Base-by-base conservation (phyloP, 2,888 invertebrate genomes). In the Phengaris arion region DNA sequence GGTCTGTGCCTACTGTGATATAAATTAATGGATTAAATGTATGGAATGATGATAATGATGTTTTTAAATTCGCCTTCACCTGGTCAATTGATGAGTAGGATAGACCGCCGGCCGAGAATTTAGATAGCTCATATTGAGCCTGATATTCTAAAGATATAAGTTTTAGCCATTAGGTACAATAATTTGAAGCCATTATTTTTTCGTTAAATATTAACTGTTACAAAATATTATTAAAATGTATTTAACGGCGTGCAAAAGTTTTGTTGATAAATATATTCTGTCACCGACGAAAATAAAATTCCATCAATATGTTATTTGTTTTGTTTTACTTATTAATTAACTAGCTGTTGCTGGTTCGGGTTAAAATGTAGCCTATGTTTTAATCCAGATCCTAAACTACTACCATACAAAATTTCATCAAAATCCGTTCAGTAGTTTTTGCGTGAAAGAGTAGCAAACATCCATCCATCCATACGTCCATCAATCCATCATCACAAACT, bases 111-210 rank as follows among this genome's bases (percentile, higher is more conserved):
- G 91, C 85, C 85, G 92, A 90, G 87, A 91, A 91, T 89, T 85
- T 85, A 85, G 84, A 90, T 92, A 88, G 93, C 93, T 93, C 93
- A 93, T 92, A 92, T 93, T 92, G 93, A 93, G 93, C 91, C 86
- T 84, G 87, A 88, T 91, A 90, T 89, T 89, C 89, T 87, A 88
- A 86, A 83, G 87, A 87, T 81, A 84, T 89, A 88, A 87, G 87
- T 86, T 85, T 83, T 92, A 91, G 87, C 82, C 86, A 84, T 85
- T 90, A 90, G 87, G 84, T 89, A 89, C 85, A 88, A 89, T 86
- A 80, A 82, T 78, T 84, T 86, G 72, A 72, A 90, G 91, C 92
- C 91, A 91, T 91, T 86, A 84, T 84, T 81, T 81, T 87, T 87
- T 88, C 86, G 84, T 88, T 87, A 83, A 79, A 87, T 83, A 83